Conservation (phyloP, 2,888 invertebrate species). For the Pasiphila rectangulata region DNA sequence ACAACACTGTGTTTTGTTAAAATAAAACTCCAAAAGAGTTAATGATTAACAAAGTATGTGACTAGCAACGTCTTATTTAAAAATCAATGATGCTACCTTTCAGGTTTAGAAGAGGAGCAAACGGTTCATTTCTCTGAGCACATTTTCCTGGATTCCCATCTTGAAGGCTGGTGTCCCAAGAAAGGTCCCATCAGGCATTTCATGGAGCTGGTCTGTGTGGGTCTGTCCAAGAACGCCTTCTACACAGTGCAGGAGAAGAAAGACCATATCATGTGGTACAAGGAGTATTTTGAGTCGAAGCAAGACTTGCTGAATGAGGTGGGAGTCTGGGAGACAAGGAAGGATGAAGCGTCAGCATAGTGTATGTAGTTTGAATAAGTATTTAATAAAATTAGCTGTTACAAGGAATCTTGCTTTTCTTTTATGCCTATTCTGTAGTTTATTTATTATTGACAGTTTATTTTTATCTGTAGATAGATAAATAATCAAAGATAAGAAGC, state of each 20-base stretch:
- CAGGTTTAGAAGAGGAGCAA: conserved; percentile 84
- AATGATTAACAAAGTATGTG: too few species aligned
- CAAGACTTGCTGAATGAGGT: conserved; percentile 84
- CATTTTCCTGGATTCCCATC: conserved; percentile 92
- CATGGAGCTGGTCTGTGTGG: conserved; percentile 97
- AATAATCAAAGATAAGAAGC: too few species aligned
- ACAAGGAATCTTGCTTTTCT: conserved; percentile 32
- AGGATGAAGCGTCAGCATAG: conserved; percentile 39
- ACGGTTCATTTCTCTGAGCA: conserved; percentile 94
- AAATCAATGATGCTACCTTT: too few species aligned
- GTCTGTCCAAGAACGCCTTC: conserved; percentile 96
- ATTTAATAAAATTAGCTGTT: conserved; percentile 30
- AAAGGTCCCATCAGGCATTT: conserved; percentile 96
- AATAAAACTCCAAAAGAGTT: too few species aligned
- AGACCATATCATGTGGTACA: conserved; percentile 95
- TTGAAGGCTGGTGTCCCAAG: conserved; percentile 94
- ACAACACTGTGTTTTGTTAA: too few species aligned
- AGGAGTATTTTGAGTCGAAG: conserved; percentile 92
- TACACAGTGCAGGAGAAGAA: conserved; percentile 92
- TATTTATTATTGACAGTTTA: too few species aligned
- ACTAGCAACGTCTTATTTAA: too few species aligned
- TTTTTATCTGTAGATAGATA: too few species aligned
- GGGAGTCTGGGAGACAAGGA: conserved; percentile 76
- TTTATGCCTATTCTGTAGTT: conserved; percentile 21
- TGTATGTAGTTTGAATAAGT: conserved; percentile 10